Evolutionary conservation across 1,140 invertebrate genomes (phyloP), one percentile per base, ranked within the genome.

Genomic region (Anoplophora glabripennis): DNA sequence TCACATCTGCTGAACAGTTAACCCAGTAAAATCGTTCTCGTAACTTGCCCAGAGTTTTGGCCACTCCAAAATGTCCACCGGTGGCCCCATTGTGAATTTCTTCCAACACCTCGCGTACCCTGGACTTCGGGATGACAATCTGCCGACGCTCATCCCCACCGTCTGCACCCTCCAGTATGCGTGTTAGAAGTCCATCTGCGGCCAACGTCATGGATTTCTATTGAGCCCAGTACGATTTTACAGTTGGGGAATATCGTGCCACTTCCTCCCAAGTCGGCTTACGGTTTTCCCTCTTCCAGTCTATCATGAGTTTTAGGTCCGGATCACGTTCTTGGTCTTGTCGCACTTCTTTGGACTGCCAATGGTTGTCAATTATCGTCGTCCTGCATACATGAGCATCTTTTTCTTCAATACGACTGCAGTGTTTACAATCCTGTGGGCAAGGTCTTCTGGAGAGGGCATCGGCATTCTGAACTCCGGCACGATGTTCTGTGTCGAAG

Each of bases 401-500:
- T 15, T 44, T 40, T 7, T 49, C 4, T 34, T 61, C 51, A 1
- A 11, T 33, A 14, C 28, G 12, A 1, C 17, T 17, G 49, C 49
- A 62, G 17, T 62, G 59, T 42, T 62, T 58, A 14, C 55, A 65
- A 11, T 59, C 51, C 33, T 33, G 1, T 33, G 38, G n/a, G 10
- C 38, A 63, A 68, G 0, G 64, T 51, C 49, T 41, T 41, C 64
- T 40, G 0, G 56, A 65, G 28, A 68, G 15, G 18, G 64, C 64
- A 53, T 66, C 61, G 2, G 61, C 64, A 49, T 68, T 68, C 12
- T 21, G n/a, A 40, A 7, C 36, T 42, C 65, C 59, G 37, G 67
- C 60, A 42, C 58, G 38, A 57, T 69, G 65, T 42, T 59, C 54
- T 4, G 67, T 67, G 11, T 53, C 45, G 52, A 62, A 69, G 53